A percentile compares a stretch with the other conserved stretches of the same genome.
Conservation (phyloP, 2,888 invertebrate species). For the Molanna angustata region DNA sequence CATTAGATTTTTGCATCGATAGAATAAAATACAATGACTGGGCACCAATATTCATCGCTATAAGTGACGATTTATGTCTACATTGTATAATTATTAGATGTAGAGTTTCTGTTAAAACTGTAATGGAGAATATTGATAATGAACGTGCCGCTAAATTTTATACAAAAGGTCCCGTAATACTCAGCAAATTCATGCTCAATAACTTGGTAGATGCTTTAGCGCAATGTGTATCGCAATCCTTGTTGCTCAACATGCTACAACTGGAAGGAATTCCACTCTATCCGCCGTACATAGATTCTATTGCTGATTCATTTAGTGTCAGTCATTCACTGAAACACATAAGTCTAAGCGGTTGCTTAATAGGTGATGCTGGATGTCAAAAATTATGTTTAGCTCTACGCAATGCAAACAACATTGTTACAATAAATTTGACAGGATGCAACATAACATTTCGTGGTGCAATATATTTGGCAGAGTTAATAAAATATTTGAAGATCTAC, state of each 20-base stretch:
- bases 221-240: conserved; percentile 61
- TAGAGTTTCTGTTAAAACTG: conserved; percentile 52
- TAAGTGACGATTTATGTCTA: conserved; percentile 68
- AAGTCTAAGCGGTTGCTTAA: conserved; percentile 64
- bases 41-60: conserved; percentile 70
- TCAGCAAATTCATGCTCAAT: conserved; percentile 68
- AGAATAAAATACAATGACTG: conserved; percentile 74
- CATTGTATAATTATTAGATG: conserved; percentile 67
- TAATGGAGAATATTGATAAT: conserved; percentile 54
- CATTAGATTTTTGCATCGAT: conserved; percentile 70
- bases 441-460: conserved; percentile 64
- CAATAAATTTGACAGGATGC: conserved; percentile 68
- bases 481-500: conserved; percentile 67
- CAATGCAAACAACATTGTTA: conserved; percentile 63
- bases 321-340: conserved; percentile 66
- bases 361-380: conserved; percentile 71
- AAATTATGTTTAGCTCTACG: conserved; percentile 67
- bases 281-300: conserved; percentile 61
- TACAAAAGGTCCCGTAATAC: conserved; percentile 61
- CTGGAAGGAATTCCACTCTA: conserved; percentile 72
- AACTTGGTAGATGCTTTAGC: conserved; percentile 63
- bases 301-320: conserved; percentile 58
- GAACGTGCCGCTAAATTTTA: conserved; percentile 60
- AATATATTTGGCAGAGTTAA: conserved; percentile 61
- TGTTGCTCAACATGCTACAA: conserved; percentile 59